Conservation (phyloP, 1,140 invertebrate genomes). For the Drosophila seguyi region DNA sequence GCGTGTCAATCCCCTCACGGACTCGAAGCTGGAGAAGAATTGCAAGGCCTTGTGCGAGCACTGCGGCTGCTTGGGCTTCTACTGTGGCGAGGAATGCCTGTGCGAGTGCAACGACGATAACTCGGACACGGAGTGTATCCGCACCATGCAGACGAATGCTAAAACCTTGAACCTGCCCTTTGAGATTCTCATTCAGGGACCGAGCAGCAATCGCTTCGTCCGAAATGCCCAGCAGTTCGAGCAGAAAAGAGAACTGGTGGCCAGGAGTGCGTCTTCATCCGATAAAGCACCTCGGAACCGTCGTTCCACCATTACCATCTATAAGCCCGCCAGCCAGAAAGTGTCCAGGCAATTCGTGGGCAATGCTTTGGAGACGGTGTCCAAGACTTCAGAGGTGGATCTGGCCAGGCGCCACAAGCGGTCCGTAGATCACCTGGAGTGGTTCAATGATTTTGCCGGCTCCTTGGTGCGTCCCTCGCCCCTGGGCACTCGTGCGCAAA, state of each 20-base stretch:
- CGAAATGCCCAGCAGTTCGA: conserved; percentile 79
- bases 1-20: conserved; percentile 52
- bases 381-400: conserved; percentile 42
- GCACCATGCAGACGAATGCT: conserved; percentile 74
- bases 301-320: conserved; percentile 74
- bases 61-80: conserved; percentile 82
- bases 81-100: conserved; percentile 84
- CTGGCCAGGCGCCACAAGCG: conserved; percentile 54
- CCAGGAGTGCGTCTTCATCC: conserved; percentile 11
- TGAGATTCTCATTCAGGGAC: conserved; percentile 81
- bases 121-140: conserved; percentile 77
- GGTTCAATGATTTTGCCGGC: conserved; percentile 77
- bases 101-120: conserved; percentile 82
- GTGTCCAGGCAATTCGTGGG: neutral
- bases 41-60: conserved; percentile 79
- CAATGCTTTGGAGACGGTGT: conserved; percentile 40
- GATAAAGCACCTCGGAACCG: conserved; percentile 42
- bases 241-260: conserved; percentile 47
- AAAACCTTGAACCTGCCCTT: conserved; percentile 63
- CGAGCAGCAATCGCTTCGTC: conserved; percentile 74
- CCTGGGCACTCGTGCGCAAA: conserved; percentile 43
- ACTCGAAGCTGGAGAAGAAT: conserved; percentile 64
- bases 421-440: conserved; percentile 69
- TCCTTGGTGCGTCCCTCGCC: conserved; percentile 73
- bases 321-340: conserved; percentile 51